Evolutionary conservation across 2,113 vertebrate species (phyloP).

Genomic region (Siniperca chuatsi): DNA sequence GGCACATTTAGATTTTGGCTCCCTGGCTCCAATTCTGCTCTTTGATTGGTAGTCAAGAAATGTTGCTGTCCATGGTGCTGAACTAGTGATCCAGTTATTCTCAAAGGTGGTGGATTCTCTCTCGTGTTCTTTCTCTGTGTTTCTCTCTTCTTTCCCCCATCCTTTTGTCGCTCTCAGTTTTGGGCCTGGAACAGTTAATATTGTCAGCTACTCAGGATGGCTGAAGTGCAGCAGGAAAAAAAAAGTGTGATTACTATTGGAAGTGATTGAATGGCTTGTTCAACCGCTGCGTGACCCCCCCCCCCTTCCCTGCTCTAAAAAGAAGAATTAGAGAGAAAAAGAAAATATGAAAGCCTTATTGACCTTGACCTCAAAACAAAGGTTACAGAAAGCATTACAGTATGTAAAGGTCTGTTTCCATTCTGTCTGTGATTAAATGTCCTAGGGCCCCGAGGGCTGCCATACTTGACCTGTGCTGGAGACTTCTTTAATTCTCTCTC

Average conservation of each 20-base stretch:
- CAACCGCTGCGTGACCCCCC: conserved; percentile 24
- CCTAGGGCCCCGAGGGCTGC: background rate
- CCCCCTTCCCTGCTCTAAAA: conserved; percentile 8
- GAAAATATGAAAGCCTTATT: conserved; percentile 51
- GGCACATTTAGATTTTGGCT: conserved; percentile 50
- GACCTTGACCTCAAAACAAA: conserved; percentile 43
- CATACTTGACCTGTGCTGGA: conserved; percentile 5
- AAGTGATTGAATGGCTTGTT: conserved; percentile 49
- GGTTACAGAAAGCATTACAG: conserved; percentile 6
- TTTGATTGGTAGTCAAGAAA: conserved; percentile 23
- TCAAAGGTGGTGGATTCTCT: background rate
- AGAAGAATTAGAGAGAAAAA: conserved; percentile 27
- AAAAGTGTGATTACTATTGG: conserved; percentile 37
- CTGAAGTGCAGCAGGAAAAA: conserved; percentile 1
- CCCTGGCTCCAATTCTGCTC: conserved; percentile 14
- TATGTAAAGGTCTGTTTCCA: conserved; percentile 22
- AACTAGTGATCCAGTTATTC: conserved; percentile 45
- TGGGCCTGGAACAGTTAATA: background rate
- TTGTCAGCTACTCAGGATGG: background rate
- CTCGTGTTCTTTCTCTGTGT: background rate
- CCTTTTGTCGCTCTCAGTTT: conserved; percentile 21
- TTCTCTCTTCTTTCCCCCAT: background rate
- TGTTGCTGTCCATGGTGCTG: conserved; percentile 77
- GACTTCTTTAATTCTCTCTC: conserved; percentile 16
- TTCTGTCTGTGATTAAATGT: conserved; percentile 22